Percentiles rank a stretch among this genome's conserved stretches.
These are phyloP conservation scores for Acanthochromis polyacanthus DNA, from an alignment of 2,113 vertebrate genomes.

Conservation along the genomic window DNA sequence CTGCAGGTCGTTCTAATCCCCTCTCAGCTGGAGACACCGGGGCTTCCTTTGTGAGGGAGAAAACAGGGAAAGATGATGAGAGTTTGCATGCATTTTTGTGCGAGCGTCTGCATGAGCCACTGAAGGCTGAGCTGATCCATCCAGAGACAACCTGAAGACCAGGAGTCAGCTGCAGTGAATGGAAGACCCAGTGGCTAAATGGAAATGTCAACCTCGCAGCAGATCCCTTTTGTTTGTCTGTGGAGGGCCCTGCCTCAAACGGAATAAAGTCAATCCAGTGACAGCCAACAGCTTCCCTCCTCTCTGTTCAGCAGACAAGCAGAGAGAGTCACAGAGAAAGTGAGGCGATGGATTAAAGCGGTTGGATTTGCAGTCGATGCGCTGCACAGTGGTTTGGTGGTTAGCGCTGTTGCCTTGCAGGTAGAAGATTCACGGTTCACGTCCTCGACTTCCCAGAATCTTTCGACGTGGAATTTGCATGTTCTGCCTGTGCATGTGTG, in stretches of 20 bases:
- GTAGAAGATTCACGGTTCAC: too few relatives aligned
- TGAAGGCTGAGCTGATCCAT: conserved; percentile 52
- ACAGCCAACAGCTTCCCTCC: conserved; percentile 59
- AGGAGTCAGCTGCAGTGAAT: conserved; percentile 77
- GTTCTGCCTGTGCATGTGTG: too few relatives aligned
- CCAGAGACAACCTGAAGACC: conserved; percentile 58
- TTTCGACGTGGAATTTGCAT: too few relatives aligned
- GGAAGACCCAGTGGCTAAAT: conserved; percentile 71
- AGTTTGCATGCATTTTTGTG: neutral
- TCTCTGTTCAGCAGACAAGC: conserved; percentile 25
- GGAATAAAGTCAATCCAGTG: conserved; percentile 60
- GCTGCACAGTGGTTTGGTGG: too few relatives aligned
- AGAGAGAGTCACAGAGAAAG: neutral
- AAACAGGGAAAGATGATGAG: neutral
- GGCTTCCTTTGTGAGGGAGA: conserved; percentile 8
- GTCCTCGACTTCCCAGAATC: too few relatives aligned
- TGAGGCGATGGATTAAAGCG: neutral
- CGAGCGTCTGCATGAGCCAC: conserved; percentile 1
- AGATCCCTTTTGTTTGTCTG: conserved; percentile 79
- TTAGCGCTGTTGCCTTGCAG: too few relatives aligned
- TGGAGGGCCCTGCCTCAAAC: conserved; percentile 56
- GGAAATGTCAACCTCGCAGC: conserved; percentile 78
- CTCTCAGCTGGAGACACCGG: conserved; percentile 25
- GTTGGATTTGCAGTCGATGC: too few relatives aligned
- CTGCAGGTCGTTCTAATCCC: conserved; percentile 45